Evolutionary conservation across 2,888 invertebrate genomes (phyloP), one percentile per base, ranked within the genome.

Genomic region (Ectemnius lituratus): DNA sequence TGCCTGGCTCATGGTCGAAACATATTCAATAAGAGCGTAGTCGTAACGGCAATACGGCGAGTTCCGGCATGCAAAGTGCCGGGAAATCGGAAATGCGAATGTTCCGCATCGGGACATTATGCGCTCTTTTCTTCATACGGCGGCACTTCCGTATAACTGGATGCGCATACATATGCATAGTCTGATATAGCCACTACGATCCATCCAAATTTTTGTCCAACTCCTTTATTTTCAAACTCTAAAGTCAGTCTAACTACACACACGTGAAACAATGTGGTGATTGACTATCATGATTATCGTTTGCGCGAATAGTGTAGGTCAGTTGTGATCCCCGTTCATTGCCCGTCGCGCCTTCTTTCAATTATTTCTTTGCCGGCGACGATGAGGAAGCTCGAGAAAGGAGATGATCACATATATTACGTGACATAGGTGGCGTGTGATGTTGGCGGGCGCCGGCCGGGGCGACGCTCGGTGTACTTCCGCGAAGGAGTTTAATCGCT

Each of bases 401-500:
- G 49, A 61, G n/a, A 57, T 62, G n/a, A 57, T 62, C 27, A 62
- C 28, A 52, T n/a, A n/a, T 18, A 45, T 18, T 57, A 14, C 52
- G 64, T 47, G 73, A 60, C 47, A 65, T 20, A 11, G 45, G 11
- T 27, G 49, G 47, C 52, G 2, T 60, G 5, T 4, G 6, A 16
- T 20, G 5, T 4, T 16, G 8, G 13, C 47, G 4, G 45, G 23
- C 23, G 23, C 23, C 23, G 23, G 3, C 23, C 14, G 5, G 13
- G 6, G 8, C 5, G 27, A 28, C 37, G 28, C n/a, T 16, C 49
- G 59, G 16, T 20, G 60, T 57, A 59, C 67, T 80, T 80, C 73
- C 60, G 20, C 62, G 73, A 75, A 82, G 62, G 62, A 45, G 70
- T 18, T 72, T 72, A 75, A 82, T 76, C 63, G 72, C 28, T 79